Evolutionary conservation across 1,140 invertebrate genomes (phyloP).

Genomic region (Idris sp.): DNA sequence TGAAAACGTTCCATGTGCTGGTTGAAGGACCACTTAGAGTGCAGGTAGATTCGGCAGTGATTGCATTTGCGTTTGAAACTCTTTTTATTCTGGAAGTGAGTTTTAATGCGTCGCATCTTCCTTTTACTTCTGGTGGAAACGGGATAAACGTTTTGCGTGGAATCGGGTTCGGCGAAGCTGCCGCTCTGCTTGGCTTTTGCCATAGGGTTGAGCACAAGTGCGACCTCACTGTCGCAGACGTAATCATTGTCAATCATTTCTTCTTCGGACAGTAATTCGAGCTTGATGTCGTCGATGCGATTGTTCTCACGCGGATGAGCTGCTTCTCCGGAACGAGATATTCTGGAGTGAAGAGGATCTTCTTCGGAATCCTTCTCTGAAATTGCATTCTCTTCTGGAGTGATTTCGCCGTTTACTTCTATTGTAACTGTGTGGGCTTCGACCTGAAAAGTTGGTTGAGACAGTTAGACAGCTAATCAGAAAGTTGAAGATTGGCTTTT

Average conservation of each 20-base stretch:
- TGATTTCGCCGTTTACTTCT: conserved; percentile 23
- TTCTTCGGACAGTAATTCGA: conserved; percentile 27
- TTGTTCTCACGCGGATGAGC: conserved; percentile 20
- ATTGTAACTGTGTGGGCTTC: conserved; percentile 24
- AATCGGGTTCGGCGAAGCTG: conserved; percentile 71
- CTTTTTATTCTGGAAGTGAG: conserved; percentile 68
- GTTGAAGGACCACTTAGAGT: conserved; percentile 69
- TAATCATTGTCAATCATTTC: conserved; percentile 34
- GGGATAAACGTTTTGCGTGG: conserved; percentile 66
- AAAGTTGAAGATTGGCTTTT: too few species aligned
- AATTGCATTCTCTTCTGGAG: neutral
- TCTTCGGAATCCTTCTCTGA: conserved; percentile 31
- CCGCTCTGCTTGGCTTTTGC: conserved; percentile 60
- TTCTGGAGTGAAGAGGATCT: neutral
- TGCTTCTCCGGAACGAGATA: neutral
- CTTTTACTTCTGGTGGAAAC: conserved; percentile 37
- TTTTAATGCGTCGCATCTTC: conserved; percentile 67
- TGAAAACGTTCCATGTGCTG: conserved; percentile 74
- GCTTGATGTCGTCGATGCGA: conserved; percentile 12
- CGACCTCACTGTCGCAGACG: conserved; percentile 1
- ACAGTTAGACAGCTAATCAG: too few species aligned
- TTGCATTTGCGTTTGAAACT: conserved; percentile 71
- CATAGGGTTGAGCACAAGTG: conserved; percentile 68
- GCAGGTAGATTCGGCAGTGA: conserved; percentile 71
- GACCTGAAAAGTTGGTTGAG: too few species aligned